These are phyloP conservation scores for Drosophila aldrichi DNA, from an alignment of 2,888 invertebrate species.

Conservation along the genomic window DNA sequence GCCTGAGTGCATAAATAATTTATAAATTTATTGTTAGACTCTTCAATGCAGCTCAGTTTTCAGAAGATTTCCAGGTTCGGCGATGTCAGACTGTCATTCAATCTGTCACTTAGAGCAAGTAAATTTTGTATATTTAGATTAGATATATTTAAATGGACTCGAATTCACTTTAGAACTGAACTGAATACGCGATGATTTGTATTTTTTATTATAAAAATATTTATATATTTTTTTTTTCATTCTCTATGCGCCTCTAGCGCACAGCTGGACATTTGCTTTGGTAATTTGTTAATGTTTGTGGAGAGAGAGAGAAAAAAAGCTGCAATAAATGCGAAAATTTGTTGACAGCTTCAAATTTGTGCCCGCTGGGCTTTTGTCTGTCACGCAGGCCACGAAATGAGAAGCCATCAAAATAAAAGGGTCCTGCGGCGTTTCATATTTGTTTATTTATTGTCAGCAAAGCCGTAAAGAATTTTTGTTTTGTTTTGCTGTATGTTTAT, in stretches of 20 bases:
- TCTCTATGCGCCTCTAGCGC: background rate
- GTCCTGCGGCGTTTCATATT: conserved; percentile 67
- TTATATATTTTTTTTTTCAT: background rate
- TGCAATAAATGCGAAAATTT: conserved; percentile 66
- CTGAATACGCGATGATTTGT: background rate
- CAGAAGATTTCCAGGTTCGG: background rate
- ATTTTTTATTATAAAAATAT: background rate
- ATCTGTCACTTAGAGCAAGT: background rate
- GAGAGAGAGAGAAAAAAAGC: conserved; percentile 8
- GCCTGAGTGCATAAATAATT: background rate
- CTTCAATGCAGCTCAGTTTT: background rate
- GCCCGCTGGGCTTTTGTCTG: conserved; percentile 59
- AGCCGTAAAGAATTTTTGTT: conserved; percentile 19
- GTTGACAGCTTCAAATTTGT: conserved; percentile 71
- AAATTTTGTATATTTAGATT: background rate
- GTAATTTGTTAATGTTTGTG: conserved; percentile 34
- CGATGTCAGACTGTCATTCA: background rate
- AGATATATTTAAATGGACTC: background rate
- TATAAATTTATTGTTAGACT: background rate
- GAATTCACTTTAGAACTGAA: background rate
- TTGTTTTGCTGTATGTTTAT: conserved; percentile 30
- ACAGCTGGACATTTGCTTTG: conserved; percentile 30
- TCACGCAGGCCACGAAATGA: conserved; percentile 49
- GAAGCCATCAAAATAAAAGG: conserved; percentile 49
- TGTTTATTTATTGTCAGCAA: conserved; percentile 68